Evolutionary conservation across 2,888 invertebrate species (phyloP), one percentile per base, ranked within the genome.

Genomic region (Tortrix viridana): DNA sequence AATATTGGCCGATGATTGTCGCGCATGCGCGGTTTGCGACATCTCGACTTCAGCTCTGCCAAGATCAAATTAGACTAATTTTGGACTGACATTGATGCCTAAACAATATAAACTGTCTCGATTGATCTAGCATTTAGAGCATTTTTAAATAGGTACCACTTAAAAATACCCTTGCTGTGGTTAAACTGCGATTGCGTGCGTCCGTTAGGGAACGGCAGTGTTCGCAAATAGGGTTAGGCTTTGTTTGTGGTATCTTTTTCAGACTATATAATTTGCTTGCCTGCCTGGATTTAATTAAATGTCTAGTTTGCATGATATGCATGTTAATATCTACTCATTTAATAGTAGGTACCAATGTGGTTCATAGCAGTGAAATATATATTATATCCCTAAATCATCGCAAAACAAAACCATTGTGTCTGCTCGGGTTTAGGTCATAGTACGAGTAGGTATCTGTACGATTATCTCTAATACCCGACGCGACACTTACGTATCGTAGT

Each of bases 61-160:
- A 86, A 86, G 85, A 82, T 86, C 72, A 80, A 85, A 85, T 86
- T 86, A 85, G 81, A 80, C 77, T 77, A 65, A 80, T 81, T 83
- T 75, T 73, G 57, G 71, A 74, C 78, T 77, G 79, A 81, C 78
- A 75, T 73, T 78, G 77, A 79, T 73, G 74, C 68, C 73, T 79
- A 72, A 67, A 65, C 65, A 61, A 66, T 68, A 69, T 71, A 69
- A 81, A 79, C 77, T 76, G 77, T 76, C 67, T 61, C 65, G 60
- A 67, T 70, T 68, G 74, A 73, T 72, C 63, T 67, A 65, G 69
- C 65, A 37, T 67, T 61, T 22, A 37, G 57, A 65, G 60, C 46
- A n/a, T n/a, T n/a, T n/a, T n/a, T n/a, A n/a, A n/a, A n/a, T n/a
- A n/a, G n/a, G n/a, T n/a, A 38, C 50, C 46, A 46, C 56, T 61